Evolutionary conservation across 2,113 vertebrate genomes (phyloP).

Genomic region (Lophochroa leadbeateri): DNA sequence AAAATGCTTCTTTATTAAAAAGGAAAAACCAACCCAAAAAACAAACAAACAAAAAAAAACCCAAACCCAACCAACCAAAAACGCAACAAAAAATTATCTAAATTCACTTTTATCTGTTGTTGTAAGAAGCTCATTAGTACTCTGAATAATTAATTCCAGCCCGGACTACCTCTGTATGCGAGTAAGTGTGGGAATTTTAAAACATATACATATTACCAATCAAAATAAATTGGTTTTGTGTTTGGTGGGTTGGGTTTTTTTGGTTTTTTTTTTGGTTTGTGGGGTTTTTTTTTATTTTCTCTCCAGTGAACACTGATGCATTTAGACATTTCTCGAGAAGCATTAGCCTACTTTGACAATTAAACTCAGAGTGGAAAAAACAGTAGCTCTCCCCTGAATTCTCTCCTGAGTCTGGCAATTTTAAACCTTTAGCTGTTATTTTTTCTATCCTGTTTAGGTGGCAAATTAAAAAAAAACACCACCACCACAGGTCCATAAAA

Average conservation of each 20-base stretch:
- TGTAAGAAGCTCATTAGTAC: neutral
- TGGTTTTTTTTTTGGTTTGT: neutral
- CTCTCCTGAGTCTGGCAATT: neutral
- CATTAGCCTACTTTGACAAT: neutral
- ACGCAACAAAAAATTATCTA: neutral
- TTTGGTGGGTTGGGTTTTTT: neutral
- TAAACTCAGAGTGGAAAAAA: neutral
- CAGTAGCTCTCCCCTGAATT: neutral
- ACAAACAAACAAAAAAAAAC: neutral
- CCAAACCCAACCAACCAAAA: neutral
- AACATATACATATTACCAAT: neutral
- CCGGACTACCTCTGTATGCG: neutral
- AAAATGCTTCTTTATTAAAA: neutral
- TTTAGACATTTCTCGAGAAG: neutral
- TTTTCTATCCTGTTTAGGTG: neutral
- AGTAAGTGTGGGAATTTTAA: neutral
- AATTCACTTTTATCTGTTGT: neutral
- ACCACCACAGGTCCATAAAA: neutral
- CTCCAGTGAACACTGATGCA: neutral
- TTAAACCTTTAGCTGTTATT: neutral
- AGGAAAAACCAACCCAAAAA: neutral
- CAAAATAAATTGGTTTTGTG: neutral
- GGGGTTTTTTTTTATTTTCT: accelerated
- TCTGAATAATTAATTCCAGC: neutral
- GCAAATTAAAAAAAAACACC: neutral